phyloP scores from a whole-genome alignment of 2,888 invertebrate species.

The Yponomeuta sedellus region DNA sequence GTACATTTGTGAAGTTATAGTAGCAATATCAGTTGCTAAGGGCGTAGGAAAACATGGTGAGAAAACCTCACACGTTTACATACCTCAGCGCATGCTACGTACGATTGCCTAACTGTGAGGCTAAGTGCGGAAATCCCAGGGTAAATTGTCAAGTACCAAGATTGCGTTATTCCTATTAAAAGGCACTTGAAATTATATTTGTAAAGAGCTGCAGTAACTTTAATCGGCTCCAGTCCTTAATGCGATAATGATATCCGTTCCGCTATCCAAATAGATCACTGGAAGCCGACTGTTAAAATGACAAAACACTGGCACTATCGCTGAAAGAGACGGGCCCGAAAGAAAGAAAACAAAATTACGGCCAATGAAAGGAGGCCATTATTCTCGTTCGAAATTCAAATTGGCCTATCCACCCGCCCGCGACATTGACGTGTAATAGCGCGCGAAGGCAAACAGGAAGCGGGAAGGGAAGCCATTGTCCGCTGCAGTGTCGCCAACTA shows the following conservation, averaged over 20 bases:
- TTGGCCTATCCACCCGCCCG: constrained; percentile 59
- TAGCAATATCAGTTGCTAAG: too few species aligned
- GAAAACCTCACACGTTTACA: too few species aligned
- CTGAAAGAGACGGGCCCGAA: constrained; percentile 22
- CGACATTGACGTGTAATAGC: constrained; percentile 73
- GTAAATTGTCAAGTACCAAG: too few species aligned
- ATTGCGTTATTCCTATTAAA: neutral
- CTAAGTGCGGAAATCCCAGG: too few species aligned
- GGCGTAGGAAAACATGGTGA: too few species aligned
- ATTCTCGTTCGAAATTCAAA: constrained; percentile 68
- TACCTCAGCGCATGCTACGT: too few species aligned
- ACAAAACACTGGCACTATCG: constrained; percentile 25
- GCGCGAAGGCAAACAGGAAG: constrained; percentile 75
- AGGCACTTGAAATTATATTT: neutral
- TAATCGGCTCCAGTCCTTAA: neutral
- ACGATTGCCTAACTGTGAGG: too few species aligned
- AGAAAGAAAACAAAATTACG: constrained; percentile 53
- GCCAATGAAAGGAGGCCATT: constrained; percentile 61
- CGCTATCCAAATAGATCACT: neutral
- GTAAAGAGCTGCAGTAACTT: neutral
- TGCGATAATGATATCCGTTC: neutral
- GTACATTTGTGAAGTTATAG: too few species aligned
- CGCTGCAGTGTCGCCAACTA: constrained; percentile 71
- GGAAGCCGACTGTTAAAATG: neutral
- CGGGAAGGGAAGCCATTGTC: constrained; percentile 62